Conservation (phyloP, 2,888 invertebrate species). For the Dendrolimus pini region DNA sequence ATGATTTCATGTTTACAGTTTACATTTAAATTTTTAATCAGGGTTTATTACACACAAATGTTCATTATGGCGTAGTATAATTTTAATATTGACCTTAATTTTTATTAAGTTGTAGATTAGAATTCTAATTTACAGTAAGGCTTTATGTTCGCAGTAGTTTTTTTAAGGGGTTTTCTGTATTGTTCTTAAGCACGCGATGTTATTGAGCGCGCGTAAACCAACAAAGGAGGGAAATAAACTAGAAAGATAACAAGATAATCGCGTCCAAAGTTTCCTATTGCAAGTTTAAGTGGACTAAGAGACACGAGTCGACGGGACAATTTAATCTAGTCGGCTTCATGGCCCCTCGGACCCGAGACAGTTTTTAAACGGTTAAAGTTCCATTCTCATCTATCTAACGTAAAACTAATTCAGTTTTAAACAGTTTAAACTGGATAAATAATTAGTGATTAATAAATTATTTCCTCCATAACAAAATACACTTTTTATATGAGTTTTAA, state of each 20-base stretch:
- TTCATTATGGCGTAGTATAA: neutral
- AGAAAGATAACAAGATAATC: slow-evolving; percentile 59
- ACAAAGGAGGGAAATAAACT: slow-evolving; percentile 26
- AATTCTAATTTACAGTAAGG: neutral
- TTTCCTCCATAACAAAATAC: too few species aligned
- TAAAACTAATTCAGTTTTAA: slow-evolving; percentile 38
- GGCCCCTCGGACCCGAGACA: slow-evolving; percentile 34
- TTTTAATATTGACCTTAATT: neutral
- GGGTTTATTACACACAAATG: neutral
- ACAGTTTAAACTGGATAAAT: slow-evolving; percentile 25
- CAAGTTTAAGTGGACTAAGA: slow-evolving; percentile 48
- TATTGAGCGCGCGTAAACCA: slow-evolving; percentile 8
- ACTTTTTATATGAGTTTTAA: too few species aligned
- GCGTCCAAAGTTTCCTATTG: slow-evolving; percentile 51
- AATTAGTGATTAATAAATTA: slow-evolving; percentile 2
- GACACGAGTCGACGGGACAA: slow-evolving; percentile 52
- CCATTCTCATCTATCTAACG: slow-evolving; percentile 47
- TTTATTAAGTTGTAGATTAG: neutral
- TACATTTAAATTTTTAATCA: neutral
- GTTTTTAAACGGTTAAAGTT: slow-evolving; percentile 56
- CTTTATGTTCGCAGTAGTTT: neutral
- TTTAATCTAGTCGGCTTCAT: slow-evolving; percentile 59
- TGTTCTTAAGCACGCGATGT: slow-evolving; percentile 1
- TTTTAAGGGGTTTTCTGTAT: neutral
- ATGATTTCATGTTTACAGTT: neutral